These are phyloP conservation scores for Nemoura dubitans DNA, from an alignment of 2,888 invertebrate genomes.

Conservation along the genomic window DNA sequence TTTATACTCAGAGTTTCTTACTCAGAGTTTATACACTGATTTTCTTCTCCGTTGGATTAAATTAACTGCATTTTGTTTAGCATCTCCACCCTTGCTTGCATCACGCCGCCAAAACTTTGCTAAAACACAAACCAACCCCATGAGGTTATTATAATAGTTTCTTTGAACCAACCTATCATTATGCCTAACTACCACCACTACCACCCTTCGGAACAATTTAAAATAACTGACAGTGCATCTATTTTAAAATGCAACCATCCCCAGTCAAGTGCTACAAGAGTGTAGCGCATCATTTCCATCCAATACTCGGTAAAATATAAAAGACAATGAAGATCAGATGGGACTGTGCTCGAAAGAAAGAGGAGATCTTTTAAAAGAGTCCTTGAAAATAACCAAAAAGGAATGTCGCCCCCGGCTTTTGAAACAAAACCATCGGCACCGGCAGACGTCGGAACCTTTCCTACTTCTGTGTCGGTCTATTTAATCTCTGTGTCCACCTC, in stretches of 20 bases:
- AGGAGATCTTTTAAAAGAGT: slow-evolving; percentile 26
- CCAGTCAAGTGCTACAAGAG: background rate
- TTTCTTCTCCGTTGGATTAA: too few relatives aligned
- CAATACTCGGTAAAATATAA: background rate
- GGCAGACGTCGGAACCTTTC: slow-evolving; percentile 30
- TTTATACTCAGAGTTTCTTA: too few relatives aligned
- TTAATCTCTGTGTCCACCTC: slow-evolving; percentile 34
- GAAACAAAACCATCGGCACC: slow-evolving; percentile 22
- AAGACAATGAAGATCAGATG: slow-evolving; percentile 34
- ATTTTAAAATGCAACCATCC: background rate
- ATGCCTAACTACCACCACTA: too few relatives aligned
- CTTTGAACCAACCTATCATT: too few relatives aligned
- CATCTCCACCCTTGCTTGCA: too few relatives aligned
- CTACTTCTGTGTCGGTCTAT: slow-evolving; percentile 34
- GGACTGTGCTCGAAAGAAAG: background rate
- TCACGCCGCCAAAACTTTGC: too few relatives aligned
- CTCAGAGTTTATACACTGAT: too few relatives aligned
- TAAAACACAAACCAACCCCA: too few relatives aligned
- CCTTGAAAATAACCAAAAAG: slow-evolving; percentile 36
- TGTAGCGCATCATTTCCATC: slow-evolving; percentile 1
- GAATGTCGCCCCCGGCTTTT: slow-evolving; percentile 32
- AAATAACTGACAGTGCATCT: background rate
- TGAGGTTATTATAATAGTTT: too few relatives aligned
- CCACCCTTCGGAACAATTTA: too few relatives aligned
- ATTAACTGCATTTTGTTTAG: too few relatives aligned